Evolutionary conservation across 2,888 invertebrate species (phyloP).

Genomic region (Achlya flavicornis): DNA sequence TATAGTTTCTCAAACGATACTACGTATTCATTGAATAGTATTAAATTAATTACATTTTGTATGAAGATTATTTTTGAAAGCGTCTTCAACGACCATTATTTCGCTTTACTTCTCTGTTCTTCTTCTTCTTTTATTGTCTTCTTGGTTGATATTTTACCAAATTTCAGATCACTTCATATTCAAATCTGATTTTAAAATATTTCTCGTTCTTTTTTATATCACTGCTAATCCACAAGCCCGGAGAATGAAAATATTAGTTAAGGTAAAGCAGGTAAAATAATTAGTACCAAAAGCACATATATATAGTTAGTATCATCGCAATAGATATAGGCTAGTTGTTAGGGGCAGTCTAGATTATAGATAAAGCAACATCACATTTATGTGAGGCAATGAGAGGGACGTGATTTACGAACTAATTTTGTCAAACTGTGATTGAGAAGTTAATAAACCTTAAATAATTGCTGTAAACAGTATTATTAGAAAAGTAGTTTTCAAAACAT

Average conservation of each 20-base stretch:
- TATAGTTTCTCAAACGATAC: neutral
- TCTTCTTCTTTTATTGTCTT: neutral
- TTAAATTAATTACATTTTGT: neutral
- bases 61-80: neutral
- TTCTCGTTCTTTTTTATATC: conserved; percentile 1
- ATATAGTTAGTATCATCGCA: conserved; percentile 42
- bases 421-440: conserved; percentile 49
- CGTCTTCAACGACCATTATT: neutral
- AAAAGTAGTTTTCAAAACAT: too few relatives aligned
- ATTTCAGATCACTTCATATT: conserved; percentile 5
- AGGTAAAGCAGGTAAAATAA: conserved; percentile 60
- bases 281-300: conserved; percentile 44
- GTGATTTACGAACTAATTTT: conserved; percentile 38
- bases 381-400: conserved; percentile 50
- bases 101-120: neutral
- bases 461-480: neutral
- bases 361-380: conserved; percentile 56
- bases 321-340: conserved; percentile 32
- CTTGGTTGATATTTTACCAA: neutral
- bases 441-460: neutral
- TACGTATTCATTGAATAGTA: neutral
- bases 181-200: neutral
- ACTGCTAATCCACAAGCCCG: conserved; percentile 66
- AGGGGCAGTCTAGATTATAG: conserved; percentile 37
- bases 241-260: conserved; percentile 67